phyloP scores from a whole-genome alignment of 2,113 vertebrate species.

The Stigmatopora nigra region DNA sequence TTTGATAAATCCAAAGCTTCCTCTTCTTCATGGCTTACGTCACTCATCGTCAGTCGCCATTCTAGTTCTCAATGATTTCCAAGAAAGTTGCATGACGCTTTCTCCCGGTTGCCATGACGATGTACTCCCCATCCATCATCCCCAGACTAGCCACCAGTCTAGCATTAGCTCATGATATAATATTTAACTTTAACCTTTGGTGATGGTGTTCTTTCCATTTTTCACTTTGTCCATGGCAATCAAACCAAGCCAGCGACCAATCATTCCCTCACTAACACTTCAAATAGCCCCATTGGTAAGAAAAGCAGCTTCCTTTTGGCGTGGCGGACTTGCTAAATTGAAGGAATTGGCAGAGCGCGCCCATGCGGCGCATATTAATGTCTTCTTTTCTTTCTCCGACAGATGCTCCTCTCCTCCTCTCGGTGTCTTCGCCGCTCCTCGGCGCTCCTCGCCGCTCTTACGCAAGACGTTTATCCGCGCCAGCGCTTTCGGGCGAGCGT shows the following conservation, averaged over 20 bases:
- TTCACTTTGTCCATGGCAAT: neutral
- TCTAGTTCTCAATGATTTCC: too few species aligned
- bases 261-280: neutral
- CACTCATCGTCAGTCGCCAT: too few species aligned
- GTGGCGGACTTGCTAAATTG: neutral
- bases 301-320: neutral
- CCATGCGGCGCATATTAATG: constrained; percentile 18
- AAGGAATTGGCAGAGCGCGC: neutral
- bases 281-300: neutral
- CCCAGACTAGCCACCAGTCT: too few species aligned
- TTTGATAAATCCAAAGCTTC: too few species aligned
- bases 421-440: constrained; percentile 16
- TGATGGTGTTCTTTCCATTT: too few species aligned
- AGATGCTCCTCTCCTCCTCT: constrained; percentile 37
- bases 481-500: constrained; percentile 34
- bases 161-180: too few species aligned
- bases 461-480: constrained; percentile 41
- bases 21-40: too few species aligned
- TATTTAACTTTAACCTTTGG: too few species aligned
- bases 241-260: neutral
- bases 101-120: too few species aligned
- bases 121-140: too few species aligned
- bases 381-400: constrained; percentile 25
- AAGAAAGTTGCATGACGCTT: too few species aligned
- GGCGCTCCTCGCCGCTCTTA: constrained; percentile 38